Base-by-base conservation (phyloP, 2,797 vertebrate genomes). In the Acanthiza pusilla region DNA sequence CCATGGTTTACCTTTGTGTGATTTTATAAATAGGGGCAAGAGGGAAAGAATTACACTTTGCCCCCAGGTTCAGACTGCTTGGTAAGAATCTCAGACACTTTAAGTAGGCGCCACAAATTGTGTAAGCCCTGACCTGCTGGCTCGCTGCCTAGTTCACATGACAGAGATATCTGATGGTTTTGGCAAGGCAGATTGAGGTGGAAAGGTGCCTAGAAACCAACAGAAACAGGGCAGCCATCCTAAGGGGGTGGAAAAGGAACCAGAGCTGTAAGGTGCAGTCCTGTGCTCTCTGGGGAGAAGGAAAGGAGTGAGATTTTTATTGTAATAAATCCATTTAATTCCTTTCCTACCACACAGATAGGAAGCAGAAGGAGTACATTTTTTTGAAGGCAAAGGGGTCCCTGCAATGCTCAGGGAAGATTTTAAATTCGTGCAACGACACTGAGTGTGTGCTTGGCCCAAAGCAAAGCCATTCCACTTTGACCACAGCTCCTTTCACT, bases 21-120 rank as follows among this genome's bases (percentile, higher is more conserved):
- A 84, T 91, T 82, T 90, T 82, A 72, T 50, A 61, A 95, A 96
- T 19, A 93, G 1, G 42, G 95, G 92, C 45, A 1, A 90, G 93
- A 95, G 95, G 95, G 95, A 94, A 96, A 96, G 98, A 98, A 98
- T 98, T 98, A 95, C 96, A 96, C 94, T 97, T 94, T 95, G 97
- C 98, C 98, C 87, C 72, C 86, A 94, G 98, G 98, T 96, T 96
- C 96, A 96, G 95, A 95, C 85, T 87, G 97, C 97, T 97, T 72
- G 95, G 96, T 92, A 97, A 96, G 93, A 97, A 96, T 98, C 97
- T 97, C 97, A 97, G 98, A 98, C 95, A 97, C 97, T 97, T 95
- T 96, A 94, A 97, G 96, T 94, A 97, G 98, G 98, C 97, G 96
- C 98, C 98, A 98, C 91, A 93, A 96, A 90, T 98, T 98, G 97